Base-by-base conservation (phyloP, 2,113 vertebrate species). In the Atractosteus spatula region DNA sequence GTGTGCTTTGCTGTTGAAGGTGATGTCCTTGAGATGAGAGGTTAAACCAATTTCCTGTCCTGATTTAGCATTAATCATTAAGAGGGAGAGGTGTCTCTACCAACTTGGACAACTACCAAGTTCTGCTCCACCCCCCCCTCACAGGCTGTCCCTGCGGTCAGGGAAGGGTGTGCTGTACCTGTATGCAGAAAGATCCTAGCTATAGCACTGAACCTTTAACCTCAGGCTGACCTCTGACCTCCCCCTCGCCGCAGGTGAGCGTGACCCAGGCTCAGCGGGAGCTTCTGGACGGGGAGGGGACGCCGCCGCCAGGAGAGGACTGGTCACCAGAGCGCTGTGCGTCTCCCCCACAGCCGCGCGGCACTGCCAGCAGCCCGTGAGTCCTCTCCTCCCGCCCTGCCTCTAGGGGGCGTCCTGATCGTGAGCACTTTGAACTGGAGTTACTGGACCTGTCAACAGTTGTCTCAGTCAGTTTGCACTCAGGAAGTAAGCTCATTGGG, bases 201-300 rank as follows among this genome's bases (percentile, higher is more conserved):
- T 29, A 29, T 29, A 29, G 29, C 29, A 29, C 29, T 29, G 29
- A 29, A 29, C 63, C 62, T 42, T 51, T 51, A 51, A 51, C 5
- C 47, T 51, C 47, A 0, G 47, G 47, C 10, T 51, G 5, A 51
- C 12, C 62, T 0, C 65, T 41, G 2, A 13, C 7, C 7, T 29
- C 29, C 13, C 41, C 41, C 41, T 13, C 65, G 6, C 51, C 13
- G 11, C 70, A 73, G 74, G 41, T 68, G 8, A 71, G 63, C 16
- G 44, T 29, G 17, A 74, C 66, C 55, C 47, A 71, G 51, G 72
- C 81, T 62, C 84, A 77, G 10, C 82, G 89, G 69, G 89, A 89
- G 73, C 82, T 84, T 41, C 79, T 88, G 3, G 87, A 87, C 77
- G 88, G 87, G 0, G 86, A 88, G 57, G 88, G 88, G 0, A 83